Percentiles rank a stretch among this genome's conserved stretches.
phyloP scores from a whole-genome alignment of 1,140 invertebrate genomes.

The Neodiprion virginianus region DNA sequence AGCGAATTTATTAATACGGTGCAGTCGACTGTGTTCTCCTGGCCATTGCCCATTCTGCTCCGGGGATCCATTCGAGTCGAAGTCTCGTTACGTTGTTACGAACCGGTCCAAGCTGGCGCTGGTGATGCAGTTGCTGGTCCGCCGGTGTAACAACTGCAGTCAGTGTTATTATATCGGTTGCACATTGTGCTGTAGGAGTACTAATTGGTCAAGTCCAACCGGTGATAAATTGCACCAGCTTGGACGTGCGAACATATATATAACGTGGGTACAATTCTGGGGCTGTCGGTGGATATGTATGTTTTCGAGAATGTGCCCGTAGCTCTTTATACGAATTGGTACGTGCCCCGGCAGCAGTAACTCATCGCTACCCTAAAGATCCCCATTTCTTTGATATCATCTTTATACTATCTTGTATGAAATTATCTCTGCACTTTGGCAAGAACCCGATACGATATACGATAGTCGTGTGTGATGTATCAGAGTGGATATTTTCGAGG shows the following conservation, averaged over 20 bases:
- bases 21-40: conserved; percentile 24
- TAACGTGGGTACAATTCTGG: background rate
- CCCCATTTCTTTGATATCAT: background rate
- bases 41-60: background rate
- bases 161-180: conserved; percentile 39
- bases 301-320: too few relatives aligned
- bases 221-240: conserved; percentile 23
- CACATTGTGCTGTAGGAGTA: conserved; percentile 31
- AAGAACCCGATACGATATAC: background rate
- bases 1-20: conserved; percentile 44
- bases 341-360: background rate
- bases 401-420: conserved; percentile 3
- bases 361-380: conserved; percentile 2
- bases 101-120: background rate
- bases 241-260: background rate
- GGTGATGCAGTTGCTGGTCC: background rate
- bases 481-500: background rate
- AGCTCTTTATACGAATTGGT: too few relatives aligned
- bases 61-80: background rate
- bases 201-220: conserved; percentile 31
- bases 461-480: background rate
- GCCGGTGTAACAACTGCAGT: conserved; percentile 29
- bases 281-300: too few relatives aligned
- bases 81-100: background rate
- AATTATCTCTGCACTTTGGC: background rate